Conservation (phyloP, 1,140 invertebrate species). For the Macrotrachela quadricornifera region DNA sequence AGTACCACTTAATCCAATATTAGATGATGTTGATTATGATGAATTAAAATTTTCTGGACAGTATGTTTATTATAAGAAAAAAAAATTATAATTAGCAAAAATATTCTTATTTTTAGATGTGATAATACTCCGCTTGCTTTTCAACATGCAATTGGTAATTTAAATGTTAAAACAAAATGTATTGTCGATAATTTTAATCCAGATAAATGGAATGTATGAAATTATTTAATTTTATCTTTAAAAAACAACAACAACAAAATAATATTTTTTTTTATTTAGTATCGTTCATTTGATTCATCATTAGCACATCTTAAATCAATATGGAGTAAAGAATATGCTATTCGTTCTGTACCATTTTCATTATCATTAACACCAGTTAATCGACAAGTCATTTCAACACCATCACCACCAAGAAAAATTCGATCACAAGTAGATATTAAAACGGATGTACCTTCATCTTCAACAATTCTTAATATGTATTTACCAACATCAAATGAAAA, state of each 20-base stretch:
- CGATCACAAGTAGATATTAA: no score
- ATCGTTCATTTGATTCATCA: not conserved
- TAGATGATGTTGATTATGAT: not conserved
- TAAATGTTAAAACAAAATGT: conserved; percentile 4
- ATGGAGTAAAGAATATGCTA: conserved; percentile 1
- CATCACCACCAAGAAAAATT: no score
- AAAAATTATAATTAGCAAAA: not conserved
- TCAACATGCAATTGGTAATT: conserved; percentile 6
- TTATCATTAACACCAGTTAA: no score
- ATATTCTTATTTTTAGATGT: not conserved
- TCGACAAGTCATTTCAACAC: no score
- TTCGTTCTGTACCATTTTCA: no score
- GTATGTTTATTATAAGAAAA: not conserved
- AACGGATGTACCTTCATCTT: no score
- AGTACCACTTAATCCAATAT: not conserved
- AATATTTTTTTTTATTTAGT: not conserved
- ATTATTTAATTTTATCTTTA: no score
- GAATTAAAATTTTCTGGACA: conserved; percentile 4
- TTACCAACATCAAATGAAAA: no score
- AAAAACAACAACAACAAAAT: no score
- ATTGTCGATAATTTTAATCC: conserved; percentile 6
- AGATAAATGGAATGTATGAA: conserved; percentile 5
- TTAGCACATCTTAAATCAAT: not conserved
- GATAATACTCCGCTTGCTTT: not conserved
- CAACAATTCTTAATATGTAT: no score